A percentile compares a stretch with the other conserved stretches of the same genome.
Conservation (phyloP, 2,797 vertebrate genomes). For the Myripristis murdjan region DNA sequence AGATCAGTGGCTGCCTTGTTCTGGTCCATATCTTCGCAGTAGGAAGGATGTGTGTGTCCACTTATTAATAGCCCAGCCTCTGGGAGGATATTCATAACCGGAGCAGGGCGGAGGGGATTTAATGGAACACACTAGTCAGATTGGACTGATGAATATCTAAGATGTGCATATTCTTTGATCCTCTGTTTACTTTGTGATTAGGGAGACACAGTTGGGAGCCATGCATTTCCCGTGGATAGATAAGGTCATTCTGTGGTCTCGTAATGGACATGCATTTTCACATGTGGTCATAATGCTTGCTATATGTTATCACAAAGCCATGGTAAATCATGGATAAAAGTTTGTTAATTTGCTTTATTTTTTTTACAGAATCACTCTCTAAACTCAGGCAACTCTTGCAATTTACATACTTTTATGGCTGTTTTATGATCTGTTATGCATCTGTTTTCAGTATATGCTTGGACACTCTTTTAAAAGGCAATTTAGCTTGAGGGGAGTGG, state of each 20-base stretch:
- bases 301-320: not conserved
- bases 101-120: conserved; percentile 68
- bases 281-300: not conserved
- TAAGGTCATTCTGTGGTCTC: conserved; percentile 48
- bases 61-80: conserved; percentile 79
- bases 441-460: no score
- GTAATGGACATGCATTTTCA: conserved; percentile 16
- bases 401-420: no score
- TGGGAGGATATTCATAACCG: conserved; percentile 75
- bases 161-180: conserved; percentile 63
- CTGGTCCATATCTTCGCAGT: conserved; percentile 65
- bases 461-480: no score
- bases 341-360: conserved; percentile 65
- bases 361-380: conserved; percentile 21
- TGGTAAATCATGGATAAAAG: no score
- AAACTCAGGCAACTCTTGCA: no score
- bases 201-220: conserved; percentile 39
- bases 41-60: conserved; percentile 49
- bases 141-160: conserved; percentile 73
- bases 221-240: conserved; percentile 30
- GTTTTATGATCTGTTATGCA: no score
- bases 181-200: conserved; percentile 62
- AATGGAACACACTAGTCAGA: conserved; percentile 60
- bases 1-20: conserved; percentile 75
- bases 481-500: no score